These are phyloP conservation scores for Orchesella flavescens DNA, from an alignment of 2,888 invertebrate genomes.

Conservation along the genomic window DNA sequence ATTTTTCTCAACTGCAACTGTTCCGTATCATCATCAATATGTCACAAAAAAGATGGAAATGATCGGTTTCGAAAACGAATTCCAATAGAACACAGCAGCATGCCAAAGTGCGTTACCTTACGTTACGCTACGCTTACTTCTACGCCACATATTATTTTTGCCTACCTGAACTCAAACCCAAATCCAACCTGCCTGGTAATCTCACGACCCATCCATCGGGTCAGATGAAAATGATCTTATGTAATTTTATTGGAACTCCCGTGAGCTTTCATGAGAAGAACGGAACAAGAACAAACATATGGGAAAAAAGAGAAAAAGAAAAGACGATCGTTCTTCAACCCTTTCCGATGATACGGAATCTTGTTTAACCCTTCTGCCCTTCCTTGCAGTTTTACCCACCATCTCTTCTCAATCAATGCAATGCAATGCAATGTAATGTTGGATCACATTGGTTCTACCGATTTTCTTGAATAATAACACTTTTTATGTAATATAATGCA, in stretches of 20 bases:
- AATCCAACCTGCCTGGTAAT: conserved; percentile 5
- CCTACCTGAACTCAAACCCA: no score
- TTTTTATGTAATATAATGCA: no score
- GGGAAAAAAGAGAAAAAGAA: conserved; percentile 7
- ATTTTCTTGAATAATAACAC: background rate
- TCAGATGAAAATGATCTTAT: conserved; percentile 34
- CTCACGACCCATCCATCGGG: conserved; percentile 41
- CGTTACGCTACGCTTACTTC: no score
- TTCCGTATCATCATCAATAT: conserved; percentile 46
- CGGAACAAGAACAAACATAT: background rate
- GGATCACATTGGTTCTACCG: background rate
- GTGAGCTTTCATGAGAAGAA: conserved; percentile 4
- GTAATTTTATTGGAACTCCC: conserved; percentile 54
- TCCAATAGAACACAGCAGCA: conserved; percentile 36
- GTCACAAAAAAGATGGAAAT: conserved; percentile 40
- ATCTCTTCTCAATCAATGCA: conserved; percentile 29
- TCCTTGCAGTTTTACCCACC: conserved; percentile 26
- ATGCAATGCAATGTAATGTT: no score
- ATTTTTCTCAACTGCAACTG: background rate
- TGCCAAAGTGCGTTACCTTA: background rate
- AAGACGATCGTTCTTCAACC: conserved; percentile 24
- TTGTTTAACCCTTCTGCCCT: conserved; percentile 31
- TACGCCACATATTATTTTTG: no score
- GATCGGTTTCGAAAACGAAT: conserved; percentile 47
- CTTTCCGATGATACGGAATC: conserved; percentile 1